A percentile compares a stretch with the other conserved stretches of the same genome.
Evolutionary conservation across 1,140 invertebrate species (phyloP).

Genomic region (Colletes gigas): DNA sequence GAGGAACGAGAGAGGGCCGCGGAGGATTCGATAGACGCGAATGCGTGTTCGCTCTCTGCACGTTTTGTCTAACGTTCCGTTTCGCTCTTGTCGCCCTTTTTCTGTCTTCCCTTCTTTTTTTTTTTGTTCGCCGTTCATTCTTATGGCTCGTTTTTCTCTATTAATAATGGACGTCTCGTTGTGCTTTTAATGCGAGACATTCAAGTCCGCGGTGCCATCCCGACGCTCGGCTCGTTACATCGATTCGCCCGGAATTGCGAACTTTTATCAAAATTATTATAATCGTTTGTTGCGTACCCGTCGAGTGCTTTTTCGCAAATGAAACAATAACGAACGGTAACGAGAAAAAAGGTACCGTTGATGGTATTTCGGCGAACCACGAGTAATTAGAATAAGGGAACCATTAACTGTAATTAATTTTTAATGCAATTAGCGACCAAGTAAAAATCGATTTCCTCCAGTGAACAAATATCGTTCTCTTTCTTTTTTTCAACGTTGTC

Average conservation of each 20-base stretch:
- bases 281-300: neutral
- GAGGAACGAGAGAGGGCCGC: no score
- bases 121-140: slow-evolving; percentile 6
- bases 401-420: neutral
- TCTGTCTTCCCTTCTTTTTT: neutral
- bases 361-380: neutral
- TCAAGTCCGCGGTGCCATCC: neutral
- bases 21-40: slow-evolving; percentile 40
- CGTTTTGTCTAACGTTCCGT: slow-evolving; percentile 41
- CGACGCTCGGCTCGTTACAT: neutral
- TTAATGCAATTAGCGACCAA: neutral
- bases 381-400: neutral
- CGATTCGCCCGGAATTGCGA: neutral
- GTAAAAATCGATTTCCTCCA: neutral
- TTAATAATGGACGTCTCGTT: slow-evolving; percentile 37
- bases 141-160: slow-evolving; percentile 18
- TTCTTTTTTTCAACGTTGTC: neutral
- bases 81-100: neutral
- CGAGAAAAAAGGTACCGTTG: neutral
- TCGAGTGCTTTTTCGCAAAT: neutral
- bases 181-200: slow-evolving; percentile 31
- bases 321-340: slow-evolving; percentile 11
- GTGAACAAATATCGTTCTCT: neutral
- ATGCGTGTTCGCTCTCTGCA: slow-evolving; percentile 6
- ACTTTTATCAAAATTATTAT: slow-evolving; percentile 19